These are phyloP conservation scores for Hippocampus kuda DNA, from an alignment of 2,797 vertebrate genomes.

Conservation along the genomic window DNA sequence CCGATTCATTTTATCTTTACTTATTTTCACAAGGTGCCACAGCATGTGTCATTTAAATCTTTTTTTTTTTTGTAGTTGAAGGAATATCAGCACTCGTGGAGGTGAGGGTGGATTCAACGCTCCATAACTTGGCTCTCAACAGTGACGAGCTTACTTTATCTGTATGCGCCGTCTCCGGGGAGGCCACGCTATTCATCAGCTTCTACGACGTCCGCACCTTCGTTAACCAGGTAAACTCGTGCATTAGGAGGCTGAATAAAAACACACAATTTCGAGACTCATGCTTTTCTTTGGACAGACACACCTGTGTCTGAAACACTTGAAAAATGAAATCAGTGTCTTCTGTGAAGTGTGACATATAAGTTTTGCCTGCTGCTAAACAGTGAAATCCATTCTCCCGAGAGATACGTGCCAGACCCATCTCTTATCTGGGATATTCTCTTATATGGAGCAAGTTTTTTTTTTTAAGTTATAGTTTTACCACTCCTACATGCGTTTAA, in stretches of 20 bases:
- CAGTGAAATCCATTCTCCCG: too few species aligned
- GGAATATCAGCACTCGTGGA: slow-evolving; percentile 52
- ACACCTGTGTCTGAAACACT: too few species aligned
- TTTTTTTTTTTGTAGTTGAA: slow-evolving; percentile 48
- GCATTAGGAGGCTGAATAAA: neutral
- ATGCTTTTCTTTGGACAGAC: too few species aligned
- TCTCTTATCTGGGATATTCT: too few species aligned
- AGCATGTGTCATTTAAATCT: neutral
- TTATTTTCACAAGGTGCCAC: neutral
- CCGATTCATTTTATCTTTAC: too few species aligned
- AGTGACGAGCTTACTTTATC: slow-evolving; percentile 87
- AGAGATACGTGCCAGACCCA: too few species aligned
- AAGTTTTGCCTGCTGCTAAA: too few species aligned
- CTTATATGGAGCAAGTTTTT: too few species aligned
- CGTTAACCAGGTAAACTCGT: slow-evolving; percentile 76
- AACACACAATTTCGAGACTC: neutral
- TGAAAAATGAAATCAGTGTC: too few species aligned
- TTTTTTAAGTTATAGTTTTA: too few species aligned
- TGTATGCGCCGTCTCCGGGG: slow-evolving; percentile 72
- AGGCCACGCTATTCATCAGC: slow-evolving; percentile 63
- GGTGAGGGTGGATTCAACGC: slow-evolving; percentile 66
- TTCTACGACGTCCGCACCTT: slow-evolving; percentile 90
- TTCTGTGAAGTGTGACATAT: too few species aligned
- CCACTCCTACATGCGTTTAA: too few species aligned
- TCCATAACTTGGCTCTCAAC: slow-evolving; percentile 86